phyloP scores from a whole-genome alignment of 2,113 vertebrate species.

The Plestiodon gilberti region DNA sequence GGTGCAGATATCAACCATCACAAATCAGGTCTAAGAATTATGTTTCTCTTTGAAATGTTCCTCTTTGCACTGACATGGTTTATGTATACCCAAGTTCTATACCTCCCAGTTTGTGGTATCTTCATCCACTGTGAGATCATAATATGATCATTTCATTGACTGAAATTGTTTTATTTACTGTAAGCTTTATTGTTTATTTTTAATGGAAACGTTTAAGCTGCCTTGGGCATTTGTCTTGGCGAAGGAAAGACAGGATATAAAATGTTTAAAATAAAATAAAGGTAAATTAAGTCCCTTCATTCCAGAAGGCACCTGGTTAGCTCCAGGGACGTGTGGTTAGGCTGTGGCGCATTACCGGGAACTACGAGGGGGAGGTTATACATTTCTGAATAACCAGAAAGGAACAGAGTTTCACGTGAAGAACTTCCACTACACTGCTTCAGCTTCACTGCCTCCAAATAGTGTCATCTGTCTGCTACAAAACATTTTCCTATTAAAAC shows the following conservation, averaged over 20 bases:
- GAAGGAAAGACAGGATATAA: neutral
- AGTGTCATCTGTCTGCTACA: neutral
- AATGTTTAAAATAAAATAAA: neutral
- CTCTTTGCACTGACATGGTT: neutral
- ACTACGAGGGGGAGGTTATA: no score
- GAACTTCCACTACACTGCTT: neutral
- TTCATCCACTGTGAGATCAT: neutral
- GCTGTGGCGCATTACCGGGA: no score
- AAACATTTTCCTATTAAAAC: neutral
- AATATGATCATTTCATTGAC: neutral
- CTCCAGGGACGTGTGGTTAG: no score
- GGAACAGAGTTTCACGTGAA: neutral
- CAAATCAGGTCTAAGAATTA: neutral
- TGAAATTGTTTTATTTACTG: neutral
- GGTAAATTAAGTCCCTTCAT: no score
- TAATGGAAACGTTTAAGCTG: neutral
- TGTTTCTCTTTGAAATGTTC: neutral
- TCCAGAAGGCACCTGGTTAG: no score
- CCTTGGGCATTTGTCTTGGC: neutral
- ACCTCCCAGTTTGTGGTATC: neutral
- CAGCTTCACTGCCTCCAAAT: neutral
- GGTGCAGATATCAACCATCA: neutral
- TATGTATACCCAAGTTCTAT: neutral
- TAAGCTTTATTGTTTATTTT: no score
- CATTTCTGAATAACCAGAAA: neutral